Evolutionary conservation across 1,140 invertebrate species (phyloP).

Genomic region (Potamilus streckersoni): DNA sequence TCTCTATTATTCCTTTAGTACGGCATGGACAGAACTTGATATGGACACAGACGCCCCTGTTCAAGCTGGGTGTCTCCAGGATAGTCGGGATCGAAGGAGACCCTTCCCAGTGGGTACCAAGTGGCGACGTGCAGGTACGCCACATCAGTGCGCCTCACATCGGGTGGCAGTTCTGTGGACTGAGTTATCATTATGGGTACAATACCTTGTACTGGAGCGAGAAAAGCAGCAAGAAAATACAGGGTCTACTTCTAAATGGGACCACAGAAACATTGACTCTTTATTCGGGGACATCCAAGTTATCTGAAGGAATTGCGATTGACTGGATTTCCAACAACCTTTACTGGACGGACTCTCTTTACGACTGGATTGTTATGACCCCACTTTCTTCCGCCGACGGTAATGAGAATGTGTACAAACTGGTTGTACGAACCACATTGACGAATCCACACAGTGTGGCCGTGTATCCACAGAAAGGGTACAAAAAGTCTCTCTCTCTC

Average conservation of each 20-base stretch:
- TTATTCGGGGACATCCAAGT: slow-evolving; percentile 52
- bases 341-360: slow-evolving; percentile 93
- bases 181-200: slow-evolving; percentile 47
- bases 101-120: slow-evolving; percentile 50
- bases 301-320: slow-evolving; percentile 87
- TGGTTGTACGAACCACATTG: slow-evolving; percentile 40
- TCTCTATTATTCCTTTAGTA: slow-evolving; percentile 41
- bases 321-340: slow-evolving; percentile 95
- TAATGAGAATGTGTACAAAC: slow-evolving; percentile 36
- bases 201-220: slow-evolving; percentile 58
- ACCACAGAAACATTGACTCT: slow-evolving; percentile 45
- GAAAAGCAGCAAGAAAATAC: slow-evolving; percentile 50
- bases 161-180: slow-evolving; percentile 45
- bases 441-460: slow-evolving; percentile 54
- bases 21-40: slow-evolving; percentile 53
- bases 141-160: slow-evolving; percentile 49
- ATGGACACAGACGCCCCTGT: slow-evolving; percentile 53
- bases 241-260: slow-evolving; percentile 44
- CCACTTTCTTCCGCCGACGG: slow-evolving; percentile 23
- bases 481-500: slow-evolving; percentile 2
- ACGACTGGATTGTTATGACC: slow-evolving; percentile 60
- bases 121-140: slow-evolving; percentile 45
- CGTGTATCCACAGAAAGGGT: slow-evolving; percentile 58
- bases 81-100: slow-evolving; percentile 59
- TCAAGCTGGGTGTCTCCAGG: slow-evolving; percentile 38